Base-by-base conservation (phyloP, 2,888 invertebrate genomes). In the Spilarctia lutea region DNA sequence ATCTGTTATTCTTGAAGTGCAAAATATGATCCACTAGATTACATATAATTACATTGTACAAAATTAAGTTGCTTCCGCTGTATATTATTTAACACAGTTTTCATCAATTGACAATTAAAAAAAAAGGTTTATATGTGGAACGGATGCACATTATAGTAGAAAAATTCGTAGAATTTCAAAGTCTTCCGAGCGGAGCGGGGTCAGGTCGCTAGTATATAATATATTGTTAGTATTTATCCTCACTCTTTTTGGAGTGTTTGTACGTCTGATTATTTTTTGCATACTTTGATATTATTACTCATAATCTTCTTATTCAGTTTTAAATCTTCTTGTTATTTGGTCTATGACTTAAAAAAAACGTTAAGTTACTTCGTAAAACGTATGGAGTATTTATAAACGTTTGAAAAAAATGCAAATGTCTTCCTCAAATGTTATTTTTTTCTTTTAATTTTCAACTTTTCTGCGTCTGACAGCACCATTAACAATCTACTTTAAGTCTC, bases 211-310 rank as follows among this genome's bases (percentile, higher is more conserved):
- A 39, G 39, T 45, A 45, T 42, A 42, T 13, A 7, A 42, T 42
- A 42, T 42, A 42, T 45, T 45, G 4, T 45, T 13, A 2, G 13
- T 42, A 42, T 42, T 13, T 42, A 42, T 6, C 13, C 0, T 42
- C 11, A 42, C 42, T 0, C 42, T 13, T 11, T 2, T 13, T 11
- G 7, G 3, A 45, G 45, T 45, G 45, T 45, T 45, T 16, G 2
- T 45, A 27, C 72, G 48, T 77, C 52, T 76, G 66, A 69, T 74
- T 72, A 48, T 48, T 18, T 48, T 48, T 48, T 60, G 3, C 6
- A 60, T 16, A 16, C 27, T 60, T 27, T 60, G 27, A 63, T 30
- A 16, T 11, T 16, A 7, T 13, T 27, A 16, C 27, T 27, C 0
- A 2, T 16, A 60, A 16, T 27, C 2, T 30, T 30, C 60, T 63